Evolutionary conservation across 1,140 invertebrate species (phyloP).

Genomic region (Drosophila mauritiana): DNA sequence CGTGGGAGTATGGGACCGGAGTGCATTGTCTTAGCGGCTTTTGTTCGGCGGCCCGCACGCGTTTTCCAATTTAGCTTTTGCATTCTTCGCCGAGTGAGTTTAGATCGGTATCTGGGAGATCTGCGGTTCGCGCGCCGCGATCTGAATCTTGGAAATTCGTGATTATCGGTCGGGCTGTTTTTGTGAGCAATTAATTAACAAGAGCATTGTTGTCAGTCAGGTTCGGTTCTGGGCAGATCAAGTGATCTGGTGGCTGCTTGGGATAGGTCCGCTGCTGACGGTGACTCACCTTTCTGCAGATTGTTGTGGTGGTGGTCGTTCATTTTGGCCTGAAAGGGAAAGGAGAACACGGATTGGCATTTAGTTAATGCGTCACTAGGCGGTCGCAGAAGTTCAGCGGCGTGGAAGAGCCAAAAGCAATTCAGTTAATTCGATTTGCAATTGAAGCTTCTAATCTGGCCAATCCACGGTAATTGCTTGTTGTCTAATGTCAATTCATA

Average conservation of each 20-base stretch:
- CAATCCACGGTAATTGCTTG: slow-evolving; percentile 39
- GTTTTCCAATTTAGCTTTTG: slow-evolving; percentile 75
- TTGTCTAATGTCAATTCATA: slow-evolving; percentile 39
- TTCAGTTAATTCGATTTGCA: slow-evolving; percentile 39
- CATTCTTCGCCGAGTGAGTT: slow-evolving; percentile 48
- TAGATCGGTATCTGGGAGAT: slow-evolving; percentile 69
- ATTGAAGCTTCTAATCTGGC: slow-evolving; percentile 30
- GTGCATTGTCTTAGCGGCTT: slow-evolving; percentile 41
- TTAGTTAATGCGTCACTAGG: slow-evolving; percentile 10
- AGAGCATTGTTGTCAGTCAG: slow-evolving; percentile 54
- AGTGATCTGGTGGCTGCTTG: slow-evolving; percentile 27
- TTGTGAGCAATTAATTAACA: slow-evolving; percentile 67
- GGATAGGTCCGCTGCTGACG: slow-evolving; percentile 8
- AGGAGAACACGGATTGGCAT: slow-evolving; percentile 12
- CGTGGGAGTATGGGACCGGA: slow-evolving; percentile 40
- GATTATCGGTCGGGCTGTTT: slow-evolving; percentile 52
- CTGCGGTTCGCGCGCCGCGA: slow-evolving; percentile 49
- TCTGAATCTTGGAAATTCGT: slow-evolving; percentile 57
- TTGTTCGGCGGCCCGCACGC: slow-evolving; percentile 66
- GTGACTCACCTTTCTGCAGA: slow-evolving; percentile 83
- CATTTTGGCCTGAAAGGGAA: slow-evolving; percentile 87
- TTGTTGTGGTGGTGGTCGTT: slow-evolving; percentile 85
- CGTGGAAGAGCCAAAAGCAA: slow-evolving; percentile 4
- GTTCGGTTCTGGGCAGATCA: slow-evolving; percentile 48
- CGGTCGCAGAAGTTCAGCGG: not conserved